phyloP scores from a whole-genome alignment of 2,113 vertebrate genomes.

The Apodemus sylvaticus region DNA sequence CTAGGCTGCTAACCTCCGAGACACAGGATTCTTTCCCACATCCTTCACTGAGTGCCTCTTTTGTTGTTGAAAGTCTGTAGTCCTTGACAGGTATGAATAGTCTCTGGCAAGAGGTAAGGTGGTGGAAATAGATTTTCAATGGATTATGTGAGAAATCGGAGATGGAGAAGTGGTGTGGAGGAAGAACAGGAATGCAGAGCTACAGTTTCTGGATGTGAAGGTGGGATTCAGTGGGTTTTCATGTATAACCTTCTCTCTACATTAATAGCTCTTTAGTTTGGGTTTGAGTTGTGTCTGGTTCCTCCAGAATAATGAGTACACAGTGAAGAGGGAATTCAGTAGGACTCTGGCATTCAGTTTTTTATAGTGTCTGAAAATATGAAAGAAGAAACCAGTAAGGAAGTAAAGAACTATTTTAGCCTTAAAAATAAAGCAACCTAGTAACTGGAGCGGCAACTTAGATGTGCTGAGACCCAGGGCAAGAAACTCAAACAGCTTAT shows the following conservation, averaged over 20 bases:
- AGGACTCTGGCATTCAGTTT: not conserved
- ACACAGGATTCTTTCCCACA: not conserved
- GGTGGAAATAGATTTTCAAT: not conserved
- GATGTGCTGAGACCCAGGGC: not conserved
- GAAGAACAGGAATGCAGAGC: not conserved
- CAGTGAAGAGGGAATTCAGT: not conserved
- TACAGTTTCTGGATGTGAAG: not conserved
- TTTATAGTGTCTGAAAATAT: not conserved
- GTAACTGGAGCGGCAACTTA: not conserved
- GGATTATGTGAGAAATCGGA: not conserved
- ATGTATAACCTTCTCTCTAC: not conserved
- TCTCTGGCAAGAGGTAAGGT: not conserved
- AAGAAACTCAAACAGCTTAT: not conserved
- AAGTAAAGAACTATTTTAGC: not conserved
- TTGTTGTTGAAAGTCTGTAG: not conserved
- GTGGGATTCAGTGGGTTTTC: not conserved
- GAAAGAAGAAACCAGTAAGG: not conserved
- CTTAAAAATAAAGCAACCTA: not conserved
- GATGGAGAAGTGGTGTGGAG: too few species aligned
- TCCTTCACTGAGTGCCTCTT: not conserved
- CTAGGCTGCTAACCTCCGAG: not conserved
- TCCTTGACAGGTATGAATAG: not conserved
- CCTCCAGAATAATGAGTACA: not conserved
- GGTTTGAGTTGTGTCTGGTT: not conserved
- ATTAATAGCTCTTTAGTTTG: not conserved